Percentiles rank a stretch among this genome's conserved stretches.
These are phyloP conservation scores for Pachypsylla venusta DNA, from an alignment of 1,140 invertebrate genomes.

Conservation along the genomic window DNA sequence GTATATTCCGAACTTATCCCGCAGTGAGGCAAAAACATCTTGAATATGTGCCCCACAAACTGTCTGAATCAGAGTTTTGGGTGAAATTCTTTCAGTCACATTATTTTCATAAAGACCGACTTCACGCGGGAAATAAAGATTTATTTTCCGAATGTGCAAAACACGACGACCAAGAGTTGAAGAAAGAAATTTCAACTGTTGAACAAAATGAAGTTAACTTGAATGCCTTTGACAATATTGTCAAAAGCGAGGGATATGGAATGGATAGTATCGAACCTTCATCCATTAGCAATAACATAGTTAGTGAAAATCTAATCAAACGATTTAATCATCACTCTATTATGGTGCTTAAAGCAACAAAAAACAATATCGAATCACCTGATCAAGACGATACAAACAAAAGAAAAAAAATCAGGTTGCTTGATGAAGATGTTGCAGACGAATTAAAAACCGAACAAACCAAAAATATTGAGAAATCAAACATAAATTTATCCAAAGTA, in stretches of 20 bases:
- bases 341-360: conserved; percentile 74
- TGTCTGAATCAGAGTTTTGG: conserved; percentile 97
- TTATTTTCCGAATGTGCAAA: conserved; percentile 94
- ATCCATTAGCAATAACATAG: conserved; percentile 48
- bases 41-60: conserved; percentile 89
- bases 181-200: conserved; percentile 58
- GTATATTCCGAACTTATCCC: conserved; percentile 98
- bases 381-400: conserved; percentile 28
- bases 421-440: conserved; percentile 16
- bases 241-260: conserved; percentile 52
- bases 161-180: conserved; percentile 77
- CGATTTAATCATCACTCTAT: conserved; percentile 94
- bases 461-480: conserved; percentile 13
- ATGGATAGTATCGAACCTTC: conserved; percentile 39
- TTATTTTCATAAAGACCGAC: conserved; percentile 96
- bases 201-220: conserved; percentile 68
- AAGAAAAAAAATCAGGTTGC: conserved; percentile 29
- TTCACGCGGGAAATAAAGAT: conserved; percentile 68
- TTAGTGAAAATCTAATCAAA: conserved; percentile 19
- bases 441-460: conserved; percentile 13
- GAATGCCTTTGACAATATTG: conserved; percentile 57
- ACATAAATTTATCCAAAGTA: conserved; percentile 17
- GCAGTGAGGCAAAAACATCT: conserved; percentile 93
- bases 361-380: conserved; percentile 11
- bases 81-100: conserved; percentile 99